Conservation (phyloP, 2,888 invertebrate genomes). For the Amiota minor region DNA sequence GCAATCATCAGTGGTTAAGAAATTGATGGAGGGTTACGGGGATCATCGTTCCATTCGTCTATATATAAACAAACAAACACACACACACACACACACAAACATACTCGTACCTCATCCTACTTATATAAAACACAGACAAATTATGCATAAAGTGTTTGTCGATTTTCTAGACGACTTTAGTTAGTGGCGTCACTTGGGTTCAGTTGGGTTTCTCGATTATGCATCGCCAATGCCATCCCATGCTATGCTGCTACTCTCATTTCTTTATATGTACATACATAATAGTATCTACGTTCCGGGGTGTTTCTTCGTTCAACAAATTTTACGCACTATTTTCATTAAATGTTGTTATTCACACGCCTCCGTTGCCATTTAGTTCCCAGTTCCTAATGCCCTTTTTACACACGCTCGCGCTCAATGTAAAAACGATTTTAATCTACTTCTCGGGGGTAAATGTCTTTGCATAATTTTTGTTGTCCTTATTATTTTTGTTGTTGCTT, state of each 20-base stretch:
- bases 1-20: background rate
- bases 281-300: background rate
- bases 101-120: no score
- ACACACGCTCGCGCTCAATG: no score
- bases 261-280: background rate
- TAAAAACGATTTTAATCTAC: slow-evolving; percentile 17
- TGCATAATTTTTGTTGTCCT: slow-evolving; percentile 20
- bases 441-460: slow-evolving; percentile 14
- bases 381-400: background rate
- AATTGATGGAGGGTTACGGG: background rate
- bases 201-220: background rate
- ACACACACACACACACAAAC: no score
- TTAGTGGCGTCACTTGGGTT: slow-evolving; percentile 5
- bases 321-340: slow-evolving; percentile 26
- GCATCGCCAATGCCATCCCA: no score
- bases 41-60: slow-evolving; percentile 5
- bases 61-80: background rate
- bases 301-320: slow-evolving; percentile 20
- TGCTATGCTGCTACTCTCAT: no score
- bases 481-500: background rate
- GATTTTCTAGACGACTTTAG: background rate
- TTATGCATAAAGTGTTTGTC: slow-evolving; percentile 14
- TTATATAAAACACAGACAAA: background rate
- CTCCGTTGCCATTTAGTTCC: slow-evolving; percentile 7
- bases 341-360: slow-evolving; percentile 6